Percentiles rank a stretch among this genome's conserved stretches.
These are phyloP conservation scores for Drosophila micromelanica DNA, from an alignment of 1,140 invertebrate species.

Conservation along the genomic window DNA sequence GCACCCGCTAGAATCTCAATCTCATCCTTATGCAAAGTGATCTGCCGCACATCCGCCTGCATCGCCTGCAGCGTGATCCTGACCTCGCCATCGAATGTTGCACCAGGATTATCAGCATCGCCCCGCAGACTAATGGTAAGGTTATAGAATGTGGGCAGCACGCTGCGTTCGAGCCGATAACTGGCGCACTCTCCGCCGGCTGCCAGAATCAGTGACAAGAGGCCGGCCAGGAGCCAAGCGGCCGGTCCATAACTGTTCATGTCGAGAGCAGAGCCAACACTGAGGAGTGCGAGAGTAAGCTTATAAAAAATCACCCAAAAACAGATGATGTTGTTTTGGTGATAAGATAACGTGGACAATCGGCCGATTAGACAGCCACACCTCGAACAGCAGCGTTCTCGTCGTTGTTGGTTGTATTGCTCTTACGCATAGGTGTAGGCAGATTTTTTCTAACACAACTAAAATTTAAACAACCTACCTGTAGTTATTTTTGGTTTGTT, in stretches of 20 bases:
- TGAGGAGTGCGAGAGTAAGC: conserved; percentile 23
- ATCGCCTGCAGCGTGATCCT: conserved; percentile 85
- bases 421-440: too few species aligned
- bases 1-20: conserved; percentile 39
- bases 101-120: conserved; percentile 85
- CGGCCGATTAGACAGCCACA: conserved; percentile 31
- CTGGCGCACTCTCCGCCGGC: conserved; percentile 12
- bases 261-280: conserved; percentile 34
- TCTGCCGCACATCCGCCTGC: conserved; percentile 63
- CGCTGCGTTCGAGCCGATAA: conserved; percentile 54
- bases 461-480: too few species aligned
- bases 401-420: too few species aligned
- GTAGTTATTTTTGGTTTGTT: too few species aligned
- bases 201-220: conserved; percentile 27
- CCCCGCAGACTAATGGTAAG: conserved; percentile 86
- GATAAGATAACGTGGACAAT: conserved; percentile 47
- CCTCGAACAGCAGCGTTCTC: conserved; percentile 1
- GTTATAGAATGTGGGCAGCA: conserved; percentile 87
- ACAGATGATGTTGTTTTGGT: conserved; percentile 35
- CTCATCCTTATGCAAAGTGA: conserved; percentile 88
- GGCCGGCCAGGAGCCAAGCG: conserved; percentile 18
- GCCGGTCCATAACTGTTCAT: conserved; percentile 41
- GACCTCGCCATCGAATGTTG: conserved; percentile 86
- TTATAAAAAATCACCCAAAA: conserved; percentile 33
- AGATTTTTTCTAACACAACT: too few species aligned